phyloP scores from a whole-genome alignment of 1,140 invertebrate species.

The Papilio machaon region DNA sequence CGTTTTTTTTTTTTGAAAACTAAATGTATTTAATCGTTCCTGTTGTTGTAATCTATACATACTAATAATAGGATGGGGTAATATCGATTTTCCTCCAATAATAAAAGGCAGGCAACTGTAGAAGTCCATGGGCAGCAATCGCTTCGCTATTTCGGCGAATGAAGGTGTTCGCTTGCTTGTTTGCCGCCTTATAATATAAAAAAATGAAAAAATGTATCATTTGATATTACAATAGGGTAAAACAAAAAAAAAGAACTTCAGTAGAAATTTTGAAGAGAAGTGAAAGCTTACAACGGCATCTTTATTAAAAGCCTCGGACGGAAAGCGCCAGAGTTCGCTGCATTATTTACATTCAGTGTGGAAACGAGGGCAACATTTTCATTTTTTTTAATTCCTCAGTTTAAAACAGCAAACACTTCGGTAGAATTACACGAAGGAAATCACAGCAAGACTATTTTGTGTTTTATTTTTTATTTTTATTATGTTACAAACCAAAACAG shows the following conservation, averaged over 20 bases:
- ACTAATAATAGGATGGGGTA: no score
- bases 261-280: background rate
- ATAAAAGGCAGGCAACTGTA: no score
- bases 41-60: background rate
- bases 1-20: no score
- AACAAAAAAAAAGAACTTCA: background rate
- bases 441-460: background rate
- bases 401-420: background rate
- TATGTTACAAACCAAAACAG: background rate
- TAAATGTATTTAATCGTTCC: no score
- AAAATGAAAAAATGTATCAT: no score
- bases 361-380: conserved; percentile 1
- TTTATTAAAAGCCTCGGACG: conserved; percentile 26
- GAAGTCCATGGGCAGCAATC: no score
- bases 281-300: conserved; percentile 9
- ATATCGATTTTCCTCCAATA: no score
- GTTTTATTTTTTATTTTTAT: background rate
- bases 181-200: no score
- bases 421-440: background rate
- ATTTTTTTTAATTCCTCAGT: conserved; percentile 1
- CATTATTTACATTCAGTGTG: conserved; percentile 21
- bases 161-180: no score
- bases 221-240: background rate
- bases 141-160: no score
- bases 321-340: background rate